Base-by-base conservation (phyloP, 1,140 invertebrate species). In the Drosophila yakuba region DNA sequence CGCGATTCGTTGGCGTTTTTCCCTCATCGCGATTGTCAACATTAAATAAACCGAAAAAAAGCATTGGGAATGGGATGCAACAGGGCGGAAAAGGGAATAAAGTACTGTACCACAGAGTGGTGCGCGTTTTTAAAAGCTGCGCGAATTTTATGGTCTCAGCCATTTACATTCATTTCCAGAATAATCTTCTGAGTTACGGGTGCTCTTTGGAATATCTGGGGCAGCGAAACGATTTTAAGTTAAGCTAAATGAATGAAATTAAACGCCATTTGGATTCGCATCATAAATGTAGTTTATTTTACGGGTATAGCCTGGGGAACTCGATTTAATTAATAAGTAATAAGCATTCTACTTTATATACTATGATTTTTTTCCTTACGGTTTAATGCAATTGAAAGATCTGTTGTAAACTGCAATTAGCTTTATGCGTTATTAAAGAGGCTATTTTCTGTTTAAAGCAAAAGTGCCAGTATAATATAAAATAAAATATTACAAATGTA, bases 121-220 rank as follows among this genome's bases (percentile, higher is more conserved):
- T 51, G 45, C 72, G 41, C 71, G 41, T 74, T 73, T 76, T 74
- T 69, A 62, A 86, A 74, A 71, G 73, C 74, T 85, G 60, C 52
- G 51, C 60, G 62, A 74, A 68, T 82, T 84, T 86, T 74, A 85
- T 86, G 78, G 82, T 60, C 54, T 61, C 61, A 62, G 61, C 82
- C 68, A 85, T 85, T 85, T 88, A 85, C 83, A 85, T 88, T 60
- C 69, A 88, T 88, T 82, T 74, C 57, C 60, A 25, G 74, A 59
- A 84, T 79, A 62, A 76, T 73, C 60, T 59, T 56, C 55, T 39
- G 62, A 77, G 69, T 68, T 78, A 79, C 64, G 68, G 35, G 20
- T 41, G 15, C 23, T 58, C 51, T 10, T 28, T 36, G 47, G 23
- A 76, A 62, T 47, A 47, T 81, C 58, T 81, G 63, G 82, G 81